phyloP scores from a whole-genome alignment of 2,888 invertebrate species.

The Dasypolia templi region DNA sequence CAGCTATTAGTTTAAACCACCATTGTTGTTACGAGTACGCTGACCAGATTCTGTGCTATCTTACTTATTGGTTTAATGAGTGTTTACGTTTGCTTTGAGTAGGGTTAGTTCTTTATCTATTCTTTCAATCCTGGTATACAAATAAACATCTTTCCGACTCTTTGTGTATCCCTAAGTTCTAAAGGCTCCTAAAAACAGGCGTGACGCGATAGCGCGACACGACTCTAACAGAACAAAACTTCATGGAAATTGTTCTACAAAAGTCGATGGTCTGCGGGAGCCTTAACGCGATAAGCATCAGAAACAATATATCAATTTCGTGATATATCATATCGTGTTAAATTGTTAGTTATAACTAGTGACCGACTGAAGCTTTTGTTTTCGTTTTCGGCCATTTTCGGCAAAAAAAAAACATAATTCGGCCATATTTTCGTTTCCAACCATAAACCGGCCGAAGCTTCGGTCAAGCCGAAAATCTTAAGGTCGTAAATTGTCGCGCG shows the following conservation, averaged over 20 bases:
- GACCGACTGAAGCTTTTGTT: too few species aligned
- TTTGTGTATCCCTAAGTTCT: background rate
- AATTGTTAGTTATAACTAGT: conserved; percentile 7
- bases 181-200: too few species aligned
- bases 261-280: too few species aligned
- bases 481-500: too few species aligned
- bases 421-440: too few species aligned
- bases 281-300: background rate
- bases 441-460: too few species aligned
- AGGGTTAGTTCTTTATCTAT: background rate
- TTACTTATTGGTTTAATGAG: conserved; percentile 1
- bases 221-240: too few species aligned
- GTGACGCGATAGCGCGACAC: too few species aligned
- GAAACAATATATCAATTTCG: background rate
- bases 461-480: too few species aligned
- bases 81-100: background rate
- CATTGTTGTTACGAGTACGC: conserved; percentile 1
- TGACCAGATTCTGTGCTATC: conserved; percentile 18
- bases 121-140: background rate
- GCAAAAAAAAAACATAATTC: too few species aligned
- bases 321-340: conserved; percentile 3
- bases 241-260: too few species aligned
- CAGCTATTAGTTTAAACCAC: conserved; percentile 17
- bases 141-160: background rate
- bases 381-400: too few species aligned